Percentiles rank a stretch among this genome's conserved stretches.
Conservation (phyloP, 2,113 vertebrate species). For the Pluvianellus socialis region DNA sequence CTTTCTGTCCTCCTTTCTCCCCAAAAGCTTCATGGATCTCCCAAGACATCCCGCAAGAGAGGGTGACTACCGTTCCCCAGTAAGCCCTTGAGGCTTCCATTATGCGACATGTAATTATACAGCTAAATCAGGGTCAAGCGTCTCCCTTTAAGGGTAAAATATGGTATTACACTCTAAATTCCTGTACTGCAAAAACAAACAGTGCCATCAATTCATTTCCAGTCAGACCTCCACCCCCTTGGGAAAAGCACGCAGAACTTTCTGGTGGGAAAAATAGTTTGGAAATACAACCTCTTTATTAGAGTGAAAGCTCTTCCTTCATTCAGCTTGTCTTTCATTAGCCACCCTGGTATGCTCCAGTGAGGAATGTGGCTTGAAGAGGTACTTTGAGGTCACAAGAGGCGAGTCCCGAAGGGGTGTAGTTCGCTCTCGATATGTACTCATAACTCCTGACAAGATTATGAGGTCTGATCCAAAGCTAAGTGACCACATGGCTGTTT, state of each 20-base stretch:
- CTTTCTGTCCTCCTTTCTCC: slow-evolving; percentile 62
- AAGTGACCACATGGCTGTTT: background rate
- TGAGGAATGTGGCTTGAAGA: slow-evolving; percentile 15
- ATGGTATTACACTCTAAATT: slow-evolving; percentile 50
- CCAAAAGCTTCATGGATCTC: slow-evolving; percentile 32
- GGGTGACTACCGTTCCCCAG: background rate
- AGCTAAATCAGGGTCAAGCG: background rate
- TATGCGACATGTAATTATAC: background rate
- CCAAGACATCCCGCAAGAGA: slow-evolving; percentile 20
- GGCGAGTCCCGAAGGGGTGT: background rate
- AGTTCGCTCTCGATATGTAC: background rate
- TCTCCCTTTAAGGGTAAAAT: slow-evolving; percentile 52
- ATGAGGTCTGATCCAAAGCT: background rate
- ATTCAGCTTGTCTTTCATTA: slow-evolving; percentile 14
- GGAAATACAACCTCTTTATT: slow-evolving; percentile 30
- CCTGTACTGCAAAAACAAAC: slow-evolving; percentile 64
- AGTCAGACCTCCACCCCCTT: slow-evolving; percentile 53
- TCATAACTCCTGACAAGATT: background rate
- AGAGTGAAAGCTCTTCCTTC: slow-evolving; percentile 30
- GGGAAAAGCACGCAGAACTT: slow-evolving; percentile 55
- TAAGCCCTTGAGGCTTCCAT: background rate
- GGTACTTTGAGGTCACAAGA: background rate
- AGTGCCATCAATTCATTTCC: slow-evolving; percentile 56
- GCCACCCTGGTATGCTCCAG: slow-evolving; percentile 2
- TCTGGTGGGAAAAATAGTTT: slow-evolving; percentile 67